A percentile compares a stretch with the other conserved stretches of the same genome.
phyloP scores from a whole-genome alignment of 1,140 invertebrate species.

The Akabosia matsudoensis region DNA sequence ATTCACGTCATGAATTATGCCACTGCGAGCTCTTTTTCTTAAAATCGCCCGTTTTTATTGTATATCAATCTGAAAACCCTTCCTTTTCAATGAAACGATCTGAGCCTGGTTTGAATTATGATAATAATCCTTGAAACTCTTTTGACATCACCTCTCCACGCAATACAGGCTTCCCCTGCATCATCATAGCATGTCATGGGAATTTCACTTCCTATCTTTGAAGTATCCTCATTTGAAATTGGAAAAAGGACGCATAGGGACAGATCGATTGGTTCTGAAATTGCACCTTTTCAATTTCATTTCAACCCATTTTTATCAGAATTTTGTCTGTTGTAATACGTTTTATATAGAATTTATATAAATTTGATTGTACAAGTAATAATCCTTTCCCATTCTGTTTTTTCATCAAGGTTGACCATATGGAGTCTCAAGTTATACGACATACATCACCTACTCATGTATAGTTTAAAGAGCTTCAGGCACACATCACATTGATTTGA shows the following conservation, averaged over 20 bases:
- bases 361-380: conserved; percentile 21
- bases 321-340: conserved; percentile 9
- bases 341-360: conserved; percentile 9
- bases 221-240: too few relatives aligned
- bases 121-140: not conserved
- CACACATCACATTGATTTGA: too few relatives aligned
- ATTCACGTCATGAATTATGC: too few relatives aligned
- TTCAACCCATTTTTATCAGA: not conserved
- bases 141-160: not conserved
- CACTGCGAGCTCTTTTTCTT: too few relatives aligned
- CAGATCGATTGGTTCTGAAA: too few relatives aligned
- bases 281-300: conserved; percentile 5
- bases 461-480: too few relatives aligned
- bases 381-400: conserved; percentile 19
- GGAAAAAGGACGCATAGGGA: too few relatives aligned
- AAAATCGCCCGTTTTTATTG: too few relatives aligned
- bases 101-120: not conserved
- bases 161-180: not conserved
- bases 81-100: not conserved
- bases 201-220: too few relatives aligned
- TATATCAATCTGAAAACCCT: not conserved
- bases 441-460: too few relatives aligned
- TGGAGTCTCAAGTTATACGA: not conserved
- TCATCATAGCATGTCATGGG: not conserved
- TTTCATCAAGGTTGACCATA: not conserved